Conservation (phyloP, 2,888 invertebrate species). For the Aspidiotus rigidus region DNA sequence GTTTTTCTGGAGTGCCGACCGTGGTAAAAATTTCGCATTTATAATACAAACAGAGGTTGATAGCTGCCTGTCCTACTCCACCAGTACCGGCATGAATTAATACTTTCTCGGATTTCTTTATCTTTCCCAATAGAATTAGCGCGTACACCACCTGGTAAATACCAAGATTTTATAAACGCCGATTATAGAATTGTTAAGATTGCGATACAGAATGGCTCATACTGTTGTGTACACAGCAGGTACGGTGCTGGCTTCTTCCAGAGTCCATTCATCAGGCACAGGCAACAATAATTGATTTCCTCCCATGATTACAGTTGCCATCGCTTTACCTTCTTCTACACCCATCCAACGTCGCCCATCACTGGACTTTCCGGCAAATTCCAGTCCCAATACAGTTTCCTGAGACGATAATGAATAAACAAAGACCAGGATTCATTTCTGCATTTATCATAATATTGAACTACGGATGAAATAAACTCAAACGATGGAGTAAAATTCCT, state of each 20-base stretch:
- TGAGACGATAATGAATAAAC: background rate
- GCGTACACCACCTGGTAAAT: constrained; percentile 51
- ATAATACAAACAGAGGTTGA: constrained; percentile 55
- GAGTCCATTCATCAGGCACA: constrained; percentile 51
- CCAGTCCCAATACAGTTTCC: constrained; percentile 41
- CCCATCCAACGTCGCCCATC: constrained; percentile 46
- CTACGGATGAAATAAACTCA: no score
- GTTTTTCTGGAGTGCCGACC: constrained; percentile 58
- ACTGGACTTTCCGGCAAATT: constrained; percentile 47
- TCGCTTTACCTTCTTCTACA: constrained; percentile 37
- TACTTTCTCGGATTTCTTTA: constrained; percentile 45
- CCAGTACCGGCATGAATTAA: constrained; percentile 57
- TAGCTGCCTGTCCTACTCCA: constrained; percentile 68
- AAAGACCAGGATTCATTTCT: background rate
- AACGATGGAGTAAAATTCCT: no score
- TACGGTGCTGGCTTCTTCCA: constrained; percentile 57
- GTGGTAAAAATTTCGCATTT: constrained; percentile 62
- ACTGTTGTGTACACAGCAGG: constrained; percentile 55
- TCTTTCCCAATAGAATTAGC: constrained; percentile 49
- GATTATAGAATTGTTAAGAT: no score
- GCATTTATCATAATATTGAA: no score
- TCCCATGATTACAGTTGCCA: constrained; percentile 48
- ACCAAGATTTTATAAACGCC: no score
- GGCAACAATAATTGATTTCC: constrained; percentile 48
- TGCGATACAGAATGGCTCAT: constrained; percentile 15